Percentiles rank a stretch among this genome's conserved stretches.
These are phyloP conservation scores for Coleophora flavipennella DNA, from an alignment of 2,888 invertebrate genomes.

Conservation along the genomic window DNA sequence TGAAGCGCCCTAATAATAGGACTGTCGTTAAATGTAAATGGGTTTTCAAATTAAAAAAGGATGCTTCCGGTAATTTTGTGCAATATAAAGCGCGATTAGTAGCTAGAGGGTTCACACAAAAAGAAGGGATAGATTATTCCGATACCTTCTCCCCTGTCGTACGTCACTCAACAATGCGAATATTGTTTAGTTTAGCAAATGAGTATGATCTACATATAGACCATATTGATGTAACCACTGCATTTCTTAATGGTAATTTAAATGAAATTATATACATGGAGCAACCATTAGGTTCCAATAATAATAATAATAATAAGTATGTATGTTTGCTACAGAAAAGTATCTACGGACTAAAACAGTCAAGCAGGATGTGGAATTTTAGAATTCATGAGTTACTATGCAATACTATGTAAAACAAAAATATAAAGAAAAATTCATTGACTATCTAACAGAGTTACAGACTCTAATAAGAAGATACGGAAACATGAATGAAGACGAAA, in stretches of 20 bases:
- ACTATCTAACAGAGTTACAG: too few species aligned
- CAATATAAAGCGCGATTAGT: not conserved
- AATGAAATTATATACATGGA: conserved; percentile 1
- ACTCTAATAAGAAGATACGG: too few species aligned
- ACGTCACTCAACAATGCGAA: conserved; percentile 11
- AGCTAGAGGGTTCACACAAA: conserved; percentile 11
- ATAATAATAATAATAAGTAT: not conserved
- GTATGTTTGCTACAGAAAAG: not conserved
- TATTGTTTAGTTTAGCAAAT: conserved; percentile 13
- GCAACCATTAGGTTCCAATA: not conserved
- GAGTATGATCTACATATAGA: conserved; percentile 8
- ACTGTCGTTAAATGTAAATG: not conserved
- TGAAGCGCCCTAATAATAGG: not conserved
- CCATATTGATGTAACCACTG: too few species aligned
- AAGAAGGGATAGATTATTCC: conserved; percentile 10
- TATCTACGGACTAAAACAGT: not conserved
- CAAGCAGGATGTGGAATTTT: not conserved
- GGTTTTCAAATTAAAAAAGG: not conserved
- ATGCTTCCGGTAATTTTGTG: not conserved
- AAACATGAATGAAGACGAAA: too few species aligned
- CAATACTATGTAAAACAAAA: too few species aligned
- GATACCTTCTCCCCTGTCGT: conserved; percentile 14
- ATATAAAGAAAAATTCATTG: too few species aligned
- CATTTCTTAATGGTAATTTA: too few species aligned
- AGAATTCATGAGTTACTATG: too few species aligned